These are phyloP conservation scores for Centropyge bicolor DNA, from an alignment of 2,797 vertebrate genomes.

Conservation along the genomic window DNA sequence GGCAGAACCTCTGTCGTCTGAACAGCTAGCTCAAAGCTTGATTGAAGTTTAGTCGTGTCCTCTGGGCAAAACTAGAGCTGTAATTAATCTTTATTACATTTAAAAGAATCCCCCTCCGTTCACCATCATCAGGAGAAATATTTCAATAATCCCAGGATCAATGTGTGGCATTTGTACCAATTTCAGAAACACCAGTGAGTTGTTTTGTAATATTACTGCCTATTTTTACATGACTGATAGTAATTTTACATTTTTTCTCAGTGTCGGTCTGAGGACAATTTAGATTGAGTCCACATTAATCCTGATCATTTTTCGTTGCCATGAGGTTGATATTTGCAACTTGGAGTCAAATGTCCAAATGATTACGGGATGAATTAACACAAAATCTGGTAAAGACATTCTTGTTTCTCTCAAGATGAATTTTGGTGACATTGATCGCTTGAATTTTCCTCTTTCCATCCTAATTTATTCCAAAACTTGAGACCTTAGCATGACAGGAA, in stretches of 20 bases:
- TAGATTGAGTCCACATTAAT: too few relatives aligned
- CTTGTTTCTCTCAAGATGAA: too few relatives aligned
- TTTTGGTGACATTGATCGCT: too few relatives aligned
- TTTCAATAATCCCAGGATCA: neutral
- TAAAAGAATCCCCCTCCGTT: neutral
- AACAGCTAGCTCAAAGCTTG: constrained; percentile 29
- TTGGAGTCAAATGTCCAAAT: too few relatives aligned
- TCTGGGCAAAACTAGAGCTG: constrained; percentile 13
- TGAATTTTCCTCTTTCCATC: too few relatives aligned
- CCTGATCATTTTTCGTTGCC: too few relatives aligned
- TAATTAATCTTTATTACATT: constrained; percentile 1
- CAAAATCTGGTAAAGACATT: too few relatives aligned
- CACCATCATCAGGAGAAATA: neutral
- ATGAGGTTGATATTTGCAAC: too few relatives aligned
- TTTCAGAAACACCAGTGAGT: neutral
- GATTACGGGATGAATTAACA: too few relatives aligned
- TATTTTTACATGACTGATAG: neutral
- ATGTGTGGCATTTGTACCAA: neutral
- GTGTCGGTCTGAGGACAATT: too few relatives aligned
- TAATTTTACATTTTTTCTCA: neutral
- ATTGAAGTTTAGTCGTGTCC: constrained; percentile 42
- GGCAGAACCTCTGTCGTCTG: constrained; percentile 29
- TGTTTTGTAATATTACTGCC: neutral
- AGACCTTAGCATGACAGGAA: neutral
- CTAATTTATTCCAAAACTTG: neutral